phyloP scores from a whole-genome alignment of 1,140 invertebrate species.

The Parapsyche elsis region DNA sequence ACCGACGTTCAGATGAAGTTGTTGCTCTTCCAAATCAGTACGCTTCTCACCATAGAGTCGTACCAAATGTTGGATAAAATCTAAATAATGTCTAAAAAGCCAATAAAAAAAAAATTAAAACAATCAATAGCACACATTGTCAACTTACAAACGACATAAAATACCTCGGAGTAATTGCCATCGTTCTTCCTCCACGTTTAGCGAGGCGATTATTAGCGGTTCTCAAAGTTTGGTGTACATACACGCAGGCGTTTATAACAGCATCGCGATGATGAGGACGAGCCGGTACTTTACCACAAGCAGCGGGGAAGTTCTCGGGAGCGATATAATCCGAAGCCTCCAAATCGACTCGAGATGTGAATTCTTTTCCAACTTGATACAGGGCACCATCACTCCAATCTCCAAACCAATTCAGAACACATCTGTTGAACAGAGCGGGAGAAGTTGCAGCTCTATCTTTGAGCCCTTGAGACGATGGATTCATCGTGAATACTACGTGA shows the following conservation, averaged over 20 bases:
- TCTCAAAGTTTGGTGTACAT: constrained; percentile 97
- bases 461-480: constrained; percentile 96
- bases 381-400: constrained; percentile 99
- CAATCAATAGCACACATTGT: neutral
- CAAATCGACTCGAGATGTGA: constrained; percentile 85
- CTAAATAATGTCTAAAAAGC: constrained; percentile 96
- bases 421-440: constrained; percentile 98
- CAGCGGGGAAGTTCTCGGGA: constrained; percentile 89
- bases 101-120: constrained; percentile 36
- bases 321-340: constrained; percentile 84
- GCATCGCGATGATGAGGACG: constrained; percentile 90
- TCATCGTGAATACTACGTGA: constrained; percentile 99
- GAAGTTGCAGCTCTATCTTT: constrained; percentile 99
- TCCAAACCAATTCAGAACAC: constrained; percentile 99
- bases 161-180: constrained; percentile 94
- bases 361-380: constrained; percentile 93
- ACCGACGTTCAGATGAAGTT: constrained; percentile 98
- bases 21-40: constrained; percentile 97
- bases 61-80: constrained; percentile 99
- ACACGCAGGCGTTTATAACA: constrained; percentile 98
- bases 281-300: constrained; percentile 80
- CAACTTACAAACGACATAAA: neutral
- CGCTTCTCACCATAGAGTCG: constrained; percentile 98
- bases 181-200: constrained; percentile 93
- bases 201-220: constrained; percentile 90